Conservation (phyloP, 2,888 invertebrate species). For the Leptinotarsa juncta region DNA sequence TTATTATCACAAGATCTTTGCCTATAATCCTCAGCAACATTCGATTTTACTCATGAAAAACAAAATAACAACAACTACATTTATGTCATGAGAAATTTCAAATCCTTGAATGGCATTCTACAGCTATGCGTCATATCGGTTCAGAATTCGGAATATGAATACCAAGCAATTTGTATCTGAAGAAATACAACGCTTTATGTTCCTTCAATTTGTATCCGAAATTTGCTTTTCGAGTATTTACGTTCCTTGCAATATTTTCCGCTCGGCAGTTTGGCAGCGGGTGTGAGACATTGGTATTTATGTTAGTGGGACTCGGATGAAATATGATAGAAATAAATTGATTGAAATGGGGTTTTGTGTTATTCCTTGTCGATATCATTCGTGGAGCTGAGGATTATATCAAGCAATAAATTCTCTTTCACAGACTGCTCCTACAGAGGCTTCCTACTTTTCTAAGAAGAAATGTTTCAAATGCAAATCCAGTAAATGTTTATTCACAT, state of each 20-base stretch:
- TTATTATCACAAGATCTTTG: too few relatives aligned
- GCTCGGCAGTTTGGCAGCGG: constrained; percentile 24
- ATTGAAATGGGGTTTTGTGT: constrained; percentile 15
- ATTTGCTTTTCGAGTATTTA: constrained; percentile 36
- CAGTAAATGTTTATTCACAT: too few relatives aligned
- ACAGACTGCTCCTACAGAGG: neutral
- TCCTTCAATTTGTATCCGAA: constrained; percentile 38
- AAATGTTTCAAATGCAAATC: too few relatives aligned
- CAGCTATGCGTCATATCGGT: constrained; percentile 8
- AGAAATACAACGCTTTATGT: constrained; percentile 38
- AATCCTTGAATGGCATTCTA: neutral
- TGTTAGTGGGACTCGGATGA: constrained; percentile 15
- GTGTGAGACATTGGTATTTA: constrained; percentile 5
- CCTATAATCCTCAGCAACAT: too few relatives aligned
- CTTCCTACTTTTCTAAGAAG: neutral
- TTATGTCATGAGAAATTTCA: neutral
- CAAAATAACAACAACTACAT: too few relatives aligned
- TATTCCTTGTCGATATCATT: constrained; percentile 4
- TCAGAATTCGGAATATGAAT: constrained; percentile 22
- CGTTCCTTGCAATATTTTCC: constrained; percentile 32
- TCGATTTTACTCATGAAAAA: too few relatives aligned
- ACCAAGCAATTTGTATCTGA: constrained; percentile 23
- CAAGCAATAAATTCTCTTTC: neutral
- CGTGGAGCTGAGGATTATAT: constrained; percentile 10
- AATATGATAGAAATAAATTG: constrained; percentile 18